Conservation (phyloP, 1,140 invertebrate species). For the Plodia interpunctella region DNA sequence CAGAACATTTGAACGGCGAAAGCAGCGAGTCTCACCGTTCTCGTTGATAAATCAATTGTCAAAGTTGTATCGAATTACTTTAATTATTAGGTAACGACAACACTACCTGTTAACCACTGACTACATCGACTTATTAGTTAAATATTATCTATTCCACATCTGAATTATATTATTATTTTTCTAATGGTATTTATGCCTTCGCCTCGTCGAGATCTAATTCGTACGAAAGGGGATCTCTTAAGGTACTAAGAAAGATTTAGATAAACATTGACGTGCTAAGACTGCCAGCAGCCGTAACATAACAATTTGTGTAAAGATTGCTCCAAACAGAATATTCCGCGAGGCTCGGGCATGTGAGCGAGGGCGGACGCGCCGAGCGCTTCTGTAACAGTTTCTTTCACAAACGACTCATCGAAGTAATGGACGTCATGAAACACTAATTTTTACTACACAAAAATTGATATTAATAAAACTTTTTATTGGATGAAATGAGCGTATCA, state of each 20-base stretch:
- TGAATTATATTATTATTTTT: constrained; percentile 50
- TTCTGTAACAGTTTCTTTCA: not conserved
- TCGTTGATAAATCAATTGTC: constrained; percentile 43
- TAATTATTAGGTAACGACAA: constrained; percentile 57
- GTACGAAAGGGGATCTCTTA: constrained; percentile 1
- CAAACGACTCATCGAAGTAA: not conserved
- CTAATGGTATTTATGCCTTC: constrained; percentile 51
- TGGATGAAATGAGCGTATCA: constrained; percentile 20
- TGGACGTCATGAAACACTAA: not conserved
- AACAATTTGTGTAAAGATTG: not conserved
- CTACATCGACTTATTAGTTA: constrained; percentile 66
- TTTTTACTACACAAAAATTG: constrained; percentile 1
- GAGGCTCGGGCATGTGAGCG: constrained; percentile 47
- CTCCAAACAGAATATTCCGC: constrained; percentile 4
- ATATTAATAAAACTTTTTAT: constrained; percentile 12
- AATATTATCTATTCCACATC: constrained; percentile 64
- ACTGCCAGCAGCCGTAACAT: constrained; percentile 49
- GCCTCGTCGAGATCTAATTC: constrained; percentile 30
- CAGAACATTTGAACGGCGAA: constrained; percentile 45
- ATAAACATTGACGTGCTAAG: constrained; percentile 13
- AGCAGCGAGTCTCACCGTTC: constrained; percentile 36
- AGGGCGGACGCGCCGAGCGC: constrained; percentile 13
- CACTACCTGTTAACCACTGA: constrained; percentile 70
- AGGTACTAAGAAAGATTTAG: constrained; percentile 4
- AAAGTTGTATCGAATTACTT: constrained; percentile 28